Evolutionary conservation across 2,797 vertebrate genomes (phyloP), one percentile per base, ranked within the genome.

Genomic region (Gallinago stenura): DNA sequence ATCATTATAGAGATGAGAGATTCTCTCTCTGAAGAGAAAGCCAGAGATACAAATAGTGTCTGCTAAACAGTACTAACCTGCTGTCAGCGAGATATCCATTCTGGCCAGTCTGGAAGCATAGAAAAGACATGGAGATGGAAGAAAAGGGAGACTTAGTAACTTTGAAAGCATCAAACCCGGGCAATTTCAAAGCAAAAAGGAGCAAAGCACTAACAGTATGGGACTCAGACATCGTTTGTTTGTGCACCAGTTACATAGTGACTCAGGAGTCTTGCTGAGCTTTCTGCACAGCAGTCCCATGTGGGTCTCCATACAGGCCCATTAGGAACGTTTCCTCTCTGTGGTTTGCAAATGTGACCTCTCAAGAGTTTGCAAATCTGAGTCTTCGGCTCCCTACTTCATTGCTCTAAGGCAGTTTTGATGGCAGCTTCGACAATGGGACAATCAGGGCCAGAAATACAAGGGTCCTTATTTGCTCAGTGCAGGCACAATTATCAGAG

Each of bases 51-150:
- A 69, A n/a, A 83, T 15, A 53, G 93, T 22, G 68, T 83, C 93
- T 92, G 85, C 81, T 73, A 37, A 51, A 53, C 60, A 93, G 87
- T 93, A 97, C 99, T 99, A 98, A 99, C 99, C 99, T 99, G 99
- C 98, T 99, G 97, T 99, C 99, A 21, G 98, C 98, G 98, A 99
- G 98, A 98, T 98, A 99, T 98, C 99, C 99, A 12, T 99, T 99
- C 97, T 99, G 99, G 94, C 98, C 98, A 96, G 97, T 97, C 98
- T 98, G 97, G 88, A 60, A 84, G 88, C 91, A 70, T 5, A 3
- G 50, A 78, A 43, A 73, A 91, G 50, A 26, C 57, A 39, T 1
- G 13, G 70, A 83, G 33, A 57, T 1, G 86, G 95, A 82, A 97
- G 93, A 97, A 97, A 97, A 98, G 18, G 79, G 81, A 97, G 14